Evolutionary conservation across 2,888 invertebrate genomes (phyloP).

Genomic region (Cybosia mesomella): DNA sequence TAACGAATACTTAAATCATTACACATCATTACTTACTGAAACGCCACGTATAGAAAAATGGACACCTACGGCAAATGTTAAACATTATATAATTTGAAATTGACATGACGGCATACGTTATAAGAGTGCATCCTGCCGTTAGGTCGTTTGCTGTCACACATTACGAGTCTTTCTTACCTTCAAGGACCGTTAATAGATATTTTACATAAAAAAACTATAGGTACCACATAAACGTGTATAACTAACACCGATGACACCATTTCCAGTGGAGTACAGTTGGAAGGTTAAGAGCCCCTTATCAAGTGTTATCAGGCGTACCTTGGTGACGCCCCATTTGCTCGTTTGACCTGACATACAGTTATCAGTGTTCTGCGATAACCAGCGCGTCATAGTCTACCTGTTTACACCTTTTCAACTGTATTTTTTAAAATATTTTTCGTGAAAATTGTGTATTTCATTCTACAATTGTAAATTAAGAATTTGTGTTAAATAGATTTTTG

Average conservation of each 20-base stretch:
- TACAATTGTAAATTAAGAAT: background rate
- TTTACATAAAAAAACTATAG: conserved; percentile 14
- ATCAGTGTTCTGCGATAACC: conserved; percentile 85
- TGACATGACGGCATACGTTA: background rate
- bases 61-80: too few relatives aligned
- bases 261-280: conserved; percentile 68
- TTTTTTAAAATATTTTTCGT: conserved; percentile 33
- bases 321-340: conserved; percentile 83
- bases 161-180: background rate
- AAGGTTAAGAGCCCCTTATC: conserved; percentile 87
- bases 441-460: conserved; percentile 12
- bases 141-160: background rate
- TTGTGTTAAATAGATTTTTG: conserved; percentile 5
- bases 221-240: conserved; percentile 38
- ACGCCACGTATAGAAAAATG: background rate
- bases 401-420: conserved; percentile 74
- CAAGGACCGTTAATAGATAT: background rate
- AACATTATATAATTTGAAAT: too few relatives aligned
- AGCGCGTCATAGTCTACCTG: conserved; percentile 77
- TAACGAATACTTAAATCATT: background rate
- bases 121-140: background rate
- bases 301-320: conserved; percentile 79
- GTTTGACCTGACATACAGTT: conserved; percentile 87
- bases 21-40: background rate
- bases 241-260: conserved; percentile 60